phyloP scores from a whole-genome alignment of 2,113 vertebrate genomes.

The Ochotona curzoniae region DNA sequence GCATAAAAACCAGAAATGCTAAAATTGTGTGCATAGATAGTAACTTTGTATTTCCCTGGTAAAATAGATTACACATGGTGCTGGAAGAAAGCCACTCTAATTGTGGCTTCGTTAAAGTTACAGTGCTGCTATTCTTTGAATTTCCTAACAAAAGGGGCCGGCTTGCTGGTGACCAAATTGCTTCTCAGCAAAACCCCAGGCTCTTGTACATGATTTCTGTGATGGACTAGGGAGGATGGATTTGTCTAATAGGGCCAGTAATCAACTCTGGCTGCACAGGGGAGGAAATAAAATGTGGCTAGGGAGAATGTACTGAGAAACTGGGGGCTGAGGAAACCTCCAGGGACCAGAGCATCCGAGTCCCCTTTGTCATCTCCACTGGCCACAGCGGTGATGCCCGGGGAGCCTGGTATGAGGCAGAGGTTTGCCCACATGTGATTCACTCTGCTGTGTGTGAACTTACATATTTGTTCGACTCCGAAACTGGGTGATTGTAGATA shows the following conservation, averaged over 20 bases:
- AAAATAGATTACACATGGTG: slow-evolving; percentile 78
- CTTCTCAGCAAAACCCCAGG: slow-evolving; percentile 69
- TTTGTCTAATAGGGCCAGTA: slow-evolving; percentile 71
- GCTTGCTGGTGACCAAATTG: slow-evolving; percentile 82
- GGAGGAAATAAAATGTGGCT: slow-evolving; percentile 42
- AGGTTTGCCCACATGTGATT: background rate
- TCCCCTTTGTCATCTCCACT: background rate
- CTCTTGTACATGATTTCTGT: slow-evolving; percentile 76
- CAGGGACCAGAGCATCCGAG: background rate
- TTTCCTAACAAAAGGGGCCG: slow-evolving; percentile 78
- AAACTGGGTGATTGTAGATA: slow-evolving; percentile 31
- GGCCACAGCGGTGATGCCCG: background rate
- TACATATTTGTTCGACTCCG: slow-evolving; percentile 9
- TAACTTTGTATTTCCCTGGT: slow-evolving; percentile 76
- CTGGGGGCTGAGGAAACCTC: background rate
- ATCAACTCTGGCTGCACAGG: slow-evolving; percentile 66
- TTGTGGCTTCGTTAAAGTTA: slow-evolving; percentile 80
- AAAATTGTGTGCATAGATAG: slow-evolving; percentile 85
- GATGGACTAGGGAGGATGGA: slow-evolving; percentile 77
- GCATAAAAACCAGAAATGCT: slow-evolving; percentile 86
- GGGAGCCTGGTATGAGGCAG: background rate
- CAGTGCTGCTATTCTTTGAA: slow-evolving; percentile 79
- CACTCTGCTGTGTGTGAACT: background rate
- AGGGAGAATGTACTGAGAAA: background rate
- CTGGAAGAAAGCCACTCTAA: slow-evolving; percentile 80